Conservation (phyloP, 2,113 vertebrate species). For the Amia ocellicauda region DNA sequence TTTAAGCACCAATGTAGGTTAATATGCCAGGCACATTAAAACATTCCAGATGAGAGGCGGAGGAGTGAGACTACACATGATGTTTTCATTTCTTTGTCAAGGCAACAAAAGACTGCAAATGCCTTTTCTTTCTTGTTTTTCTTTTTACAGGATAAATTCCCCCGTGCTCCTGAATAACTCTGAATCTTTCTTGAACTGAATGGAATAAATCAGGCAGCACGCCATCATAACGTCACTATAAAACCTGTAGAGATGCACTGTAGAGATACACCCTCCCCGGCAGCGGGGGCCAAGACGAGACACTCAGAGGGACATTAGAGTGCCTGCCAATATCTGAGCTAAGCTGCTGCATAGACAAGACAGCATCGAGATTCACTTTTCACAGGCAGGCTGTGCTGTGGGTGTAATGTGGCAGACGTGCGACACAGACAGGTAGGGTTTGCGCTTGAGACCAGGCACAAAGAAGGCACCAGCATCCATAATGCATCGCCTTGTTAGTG, state of each 20-base stretch:
- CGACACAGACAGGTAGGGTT: neutral
- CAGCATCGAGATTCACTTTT: neutral
- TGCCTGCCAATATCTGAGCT: slow-evolving; percentile 11
- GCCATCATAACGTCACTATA: neutral
- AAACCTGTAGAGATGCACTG: too few species aligned
- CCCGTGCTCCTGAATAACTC: neutral
- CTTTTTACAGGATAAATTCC: too few species aligned
- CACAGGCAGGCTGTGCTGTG: neutral
- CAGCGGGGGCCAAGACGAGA: slow-evolving; percentile 2
- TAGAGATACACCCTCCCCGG: slow-evolving; percentile 5
- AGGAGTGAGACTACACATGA: neutral
- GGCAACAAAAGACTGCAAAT: neutral
- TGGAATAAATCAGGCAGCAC: neutral
- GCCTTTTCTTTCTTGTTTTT: neutral
- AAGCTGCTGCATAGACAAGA: neutral
- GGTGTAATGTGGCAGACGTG: neutral
- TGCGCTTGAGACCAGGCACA: too few species aligned
- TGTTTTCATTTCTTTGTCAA: neutral
- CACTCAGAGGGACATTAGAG: neutral
- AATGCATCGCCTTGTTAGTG: neutral
- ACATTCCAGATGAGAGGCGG: neutral
- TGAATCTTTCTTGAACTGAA: neutral
- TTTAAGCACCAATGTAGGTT: slow-evolving; percentile 5
- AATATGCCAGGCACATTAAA: slow-evolving; percentile 6
- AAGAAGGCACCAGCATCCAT: neutral